Conservation (phyloP, 2,113 vertebrate genomes). For the Sylvicapra grimmia region DNA sequence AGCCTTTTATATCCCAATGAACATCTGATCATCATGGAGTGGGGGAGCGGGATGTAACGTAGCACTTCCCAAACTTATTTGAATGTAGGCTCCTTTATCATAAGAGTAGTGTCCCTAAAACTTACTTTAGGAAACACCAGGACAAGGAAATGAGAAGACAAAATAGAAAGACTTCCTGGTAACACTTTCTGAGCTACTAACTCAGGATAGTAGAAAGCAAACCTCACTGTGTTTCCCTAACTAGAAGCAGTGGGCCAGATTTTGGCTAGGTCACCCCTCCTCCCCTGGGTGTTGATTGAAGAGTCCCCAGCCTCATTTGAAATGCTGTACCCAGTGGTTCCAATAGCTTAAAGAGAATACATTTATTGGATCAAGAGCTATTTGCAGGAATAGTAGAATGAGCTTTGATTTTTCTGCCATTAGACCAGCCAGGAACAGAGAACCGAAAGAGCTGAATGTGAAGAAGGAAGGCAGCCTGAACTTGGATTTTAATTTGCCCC, state of each 20-base stretch:
- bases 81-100: not conserved
- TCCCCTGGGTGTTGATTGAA: not conserved
- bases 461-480: not conserved
- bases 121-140: not conserved
- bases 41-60: fast-evolving
- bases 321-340: not conserved
- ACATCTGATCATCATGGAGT: not conserved
- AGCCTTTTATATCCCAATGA: not conserved
- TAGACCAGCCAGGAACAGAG: not conserved
- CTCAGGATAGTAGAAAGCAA: not conserved
- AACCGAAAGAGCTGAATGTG: not conserved
- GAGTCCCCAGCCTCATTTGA: not conserved
- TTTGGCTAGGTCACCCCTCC: not conserved
- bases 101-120: not conserved
- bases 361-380: not conserved
- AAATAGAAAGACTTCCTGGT: not conserved
- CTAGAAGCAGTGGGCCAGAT: not conserved
- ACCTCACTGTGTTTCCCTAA: not conserved
- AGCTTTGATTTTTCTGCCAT: not conserved
- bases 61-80: not conserved
- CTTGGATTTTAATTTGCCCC: not conserved
- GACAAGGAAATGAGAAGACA: not conserved
- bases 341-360: not conserved
- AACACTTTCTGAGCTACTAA: not conserved
- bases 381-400: not conserved